Percentiles rank a stretch among this genome's conserved stretches.
Evolutionary conservation across 2,113 vertebrate genomes (phyloP).

Genomic region (Sula dactylatra): DNA sequence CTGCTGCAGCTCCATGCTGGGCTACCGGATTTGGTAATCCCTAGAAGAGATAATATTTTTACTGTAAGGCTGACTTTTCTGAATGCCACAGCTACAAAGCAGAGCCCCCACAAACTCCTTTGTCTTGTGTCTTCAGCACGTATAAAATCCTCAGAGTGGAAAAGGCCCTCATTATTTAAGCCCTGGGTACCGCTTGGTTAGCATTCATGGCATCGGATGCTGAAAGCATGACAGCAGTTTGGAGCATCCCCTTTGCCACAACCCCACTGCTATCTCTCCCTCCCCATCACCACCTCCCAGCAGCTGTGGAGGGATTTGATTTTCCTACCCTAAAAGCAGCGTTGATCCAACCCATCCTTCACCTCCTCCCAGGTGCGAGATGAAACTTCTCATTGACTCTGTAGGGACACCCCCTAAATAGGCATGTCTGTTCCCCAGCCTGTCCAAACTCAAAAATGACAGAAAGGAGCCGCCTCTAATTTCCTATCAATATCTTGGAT

Average conservation of each 20-base stretch:
- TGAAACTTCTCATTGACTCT: rapidly evolving
- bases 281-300: neutral
- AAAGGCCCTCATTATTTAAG: neutral
- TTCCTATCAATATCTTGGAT: neutral
- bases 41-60: neutral
- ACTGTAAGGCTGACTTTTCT: neutral
- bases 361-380: neutral
- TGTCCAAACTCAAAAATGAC: neutral
- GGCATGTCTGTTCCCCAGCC: neutral
- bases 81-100: neutral
- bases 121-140: neutral
- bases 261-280: neutral
- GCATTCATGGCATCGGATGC: neutral
- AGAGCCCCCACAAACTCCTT: neutral
- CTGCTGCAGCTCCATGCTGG: neutral
- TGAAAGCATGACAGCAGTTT: neutral
- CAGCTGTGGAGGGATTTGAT: neutral
- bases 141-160: neutral
- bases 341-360: neutral
- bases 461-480: neutral
- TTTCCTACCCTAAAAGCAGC: neutral
- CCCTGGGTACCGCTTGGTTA: neutral
- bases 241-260: neutral
- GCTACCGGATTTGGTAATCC: neutral
- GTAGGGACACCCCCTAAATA: neutral